A percentile compares a stretch with the other conserved stretches of the same genome.
These are phyloP conservation scores for Trichonephila clavipes DNA, from an alignment of 1,140 invertebrate genomes.

Conservation along the genomic window DNA sequence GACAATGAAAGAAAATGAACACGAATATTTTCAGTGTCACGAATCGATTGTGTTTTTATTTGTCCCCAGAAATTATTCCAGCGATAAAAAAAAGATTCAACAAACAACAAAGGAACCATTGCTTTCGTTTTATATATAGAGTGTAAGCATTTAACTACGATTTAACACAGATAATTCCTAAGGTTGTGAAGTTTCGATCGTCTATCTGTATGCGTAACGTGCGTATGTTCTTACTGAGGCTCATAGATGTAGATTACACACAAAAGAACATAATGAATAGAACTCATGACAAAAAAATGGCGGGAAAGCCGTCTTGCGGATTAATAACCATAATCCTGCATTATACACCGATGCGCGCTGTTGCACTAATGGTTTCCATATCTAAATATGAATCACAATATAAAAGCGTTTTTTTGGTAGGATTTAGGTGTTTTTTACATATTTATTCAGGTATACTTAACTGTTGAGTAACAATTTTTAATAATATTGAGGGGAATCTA, in stretches of 20 bases:
- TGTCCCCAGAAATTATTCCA: neutral
- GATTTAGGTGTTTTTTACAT: neutral
- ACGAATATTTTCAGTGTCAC: slow-evolving; percentile 13
- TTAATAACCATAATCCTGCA: neutral
- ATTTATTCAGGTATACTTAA: no score
- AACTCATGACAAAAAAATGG: neutral
- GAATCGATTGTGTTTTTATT: slow-evolving; percentile 4
- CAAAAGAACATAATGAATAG: slow-evolving; percentile 18
- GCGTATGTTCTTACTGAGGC: neutral
- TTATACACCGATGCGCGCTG: neutral
- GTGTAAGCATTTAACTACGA: neutral
- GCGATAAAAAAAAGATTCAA: neutral
- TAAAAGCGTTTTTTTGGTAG: neutral
- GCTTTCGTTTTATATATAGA: slow-evolving; percentile 13
- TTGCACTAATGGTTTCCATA: neutral
- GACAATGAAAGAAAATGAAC: slow-evolving; percentile 1
- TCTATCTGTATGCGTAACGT: slow-evolving; percentile 18
- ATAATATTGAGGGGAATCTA: no score
- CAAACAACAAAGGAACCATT: neutral
- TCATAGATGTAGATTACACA: neutral
- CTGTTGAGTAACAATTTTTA: no score
- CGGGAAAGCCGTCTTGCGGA: neutral
- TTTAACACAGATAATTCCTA: neutral
- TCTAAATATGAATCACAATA: neutral
- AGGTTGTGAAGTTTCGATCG: neutral